Conservation (phyloP, 2,113 vertebrate genomes). For the Bos indicus region DNA sequence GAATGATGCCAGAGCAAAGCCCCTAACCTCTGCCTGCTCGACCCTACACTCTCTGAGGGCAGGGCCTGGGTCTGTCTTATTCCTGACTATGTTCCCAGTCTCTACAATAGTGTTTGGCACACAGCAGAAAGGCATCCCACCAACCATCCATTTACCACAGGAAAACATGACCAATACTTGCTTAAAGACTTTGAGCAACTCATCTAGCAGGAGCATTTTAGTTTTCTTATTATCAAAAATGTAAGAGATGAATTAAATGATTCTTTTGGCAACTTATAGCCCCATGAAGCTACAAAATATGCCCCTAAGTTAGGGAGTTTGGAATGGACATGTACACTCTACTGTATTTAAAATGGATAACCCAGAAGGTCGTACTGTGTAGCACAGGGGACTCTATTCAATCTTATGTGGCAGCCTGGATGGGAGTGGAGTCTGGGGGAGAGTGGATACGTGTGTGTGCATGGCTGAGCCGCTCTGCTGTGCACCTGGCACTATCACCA, state of each 20-base stretch:
- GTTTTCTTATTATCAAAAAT: neutral
- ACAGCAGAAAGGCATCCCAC: neutral
- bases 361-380: neutral
- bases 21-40: neutral
- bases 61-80: neutral
- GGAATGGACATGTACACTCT: neutral
- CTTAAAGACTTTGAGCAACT: neutral
- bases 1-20: neutral
- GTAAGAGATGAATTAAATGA: neutral
- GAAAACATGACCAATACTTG: neutral
- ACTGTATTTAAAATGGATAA: neutral
- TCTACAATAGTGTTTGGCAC: accelerated
- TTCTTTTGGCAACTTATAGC: neutral
- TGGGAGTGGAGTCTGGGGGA: neutral
- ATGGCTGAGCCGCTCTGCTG: neutral
- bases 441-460: neutral
- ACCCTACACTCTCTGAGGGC: neutral
- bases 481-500: neutral
- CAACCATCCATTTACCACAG: neutral
- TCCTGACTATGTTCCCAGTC: neutral
- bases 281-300: neutral
- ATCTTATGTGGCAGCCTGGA: neutral
- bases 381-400: neutral
- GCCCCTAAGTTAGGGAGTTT: neutral
- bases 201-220: neutral